Base-by-base conservation (phyloP, 37 sponge, comb jelly and placozoan genomes). In the Oscarella lobularis region DNA sequence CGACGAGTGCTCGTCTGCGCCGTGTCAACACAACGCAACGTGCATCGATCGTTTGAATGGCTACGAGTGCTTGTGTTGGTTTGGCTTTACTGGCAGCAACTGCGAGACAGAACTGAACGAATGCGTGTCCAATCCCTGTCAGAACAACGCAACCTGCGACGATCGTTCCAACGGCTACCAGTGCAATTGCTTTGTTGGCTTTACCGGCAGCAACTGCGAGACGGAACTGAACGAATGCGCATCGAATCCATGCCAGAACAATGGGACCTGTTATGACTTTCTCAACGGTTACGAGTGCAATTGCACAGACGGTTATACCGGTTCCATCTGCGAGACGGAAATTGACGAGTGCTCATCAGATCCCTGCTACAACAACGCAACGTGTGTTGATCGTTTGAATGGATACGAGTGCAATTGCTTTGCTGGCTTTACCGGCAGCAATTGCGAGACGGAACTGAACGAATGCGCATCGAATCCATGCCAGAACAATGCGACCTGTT, bases 261-360 rank as follows among this genome's bases (percentile, higher is more conserved):
- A 39, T 77, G 90, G 78, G 27, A 83, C 83, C 27, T 89, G 90
- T 66, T 31, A 80, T 33, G 80, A 75, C 69, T 39, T 65, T 2
- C 5, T 38, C 0, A 66, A 20, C 33, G 32, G 67, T 54, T 74
- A 31, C 75, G 3, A 35, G 29, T 76, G 78, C 34, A 6, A 9
- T 27, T 76, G 78, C 34, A 31, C 4, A 29, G 34, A 72, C 14
- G 78, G 34, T 31, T 76, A 74, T 72, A 76, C 78, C 32, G 78
- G 76, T 6, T n/a, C 14, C 9, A 37, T 31, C 30, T 76, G 78
- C 34, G 67, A 74, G 67, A 74, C 60, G 20, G 35, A 76, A 34
- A 72, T 76, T 4, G 6, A 76, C 20, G 33, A 75, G 5, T 76
- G 78, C 34, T 35, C 32, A 9, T 39, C 33, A 9, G 9, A 74